Conservation (phyloP, 2,888 invertebrate genomes). For the Griposia aprilina region DNA sequence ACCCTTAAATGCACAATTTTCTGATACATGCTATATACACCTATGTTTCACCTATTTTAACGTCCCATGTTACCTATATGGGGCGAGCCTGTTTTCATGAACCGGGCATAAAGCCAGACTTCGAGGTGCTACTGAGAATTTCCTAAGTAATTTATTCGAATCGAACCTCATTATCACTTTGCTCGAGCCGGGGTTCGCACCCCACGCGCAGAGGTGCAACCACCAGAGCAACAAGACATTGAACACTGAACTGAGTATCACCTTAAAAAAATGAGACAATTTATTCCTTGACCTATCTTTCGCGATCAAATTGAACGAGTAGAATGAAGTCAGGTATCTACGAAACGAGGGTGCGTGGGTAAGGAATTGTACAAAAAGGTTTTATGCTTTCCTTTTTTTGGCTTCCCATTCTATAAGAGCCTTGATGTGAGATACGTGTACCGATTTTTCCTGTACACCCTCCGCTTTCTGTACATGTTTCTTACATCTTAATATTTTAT, state of each 20-base stretch:
- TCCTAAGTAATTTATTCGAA: background rate
- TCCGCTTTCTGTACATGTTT: conserved; percentile 35
- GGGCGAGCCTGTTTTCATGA: background rate
- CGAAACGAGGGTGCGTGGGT: conserved; percentile 49
- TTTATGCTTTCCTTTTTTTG: conserved; percentile 44
- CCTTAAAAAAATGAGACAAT: conserved; percentile 17
- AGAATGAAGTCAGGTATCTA: conserved; percentile 54
- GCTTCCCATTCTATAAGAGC: conserved; percentile 50
- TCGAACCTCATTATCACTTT: background rate
- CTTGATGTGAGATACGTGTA: conserved; percentile 64
- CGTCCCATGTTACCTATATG: background rate
- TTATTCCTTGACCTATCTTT: conserved; percentile 46
- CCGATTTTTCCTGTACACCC: conserved; percentile 56
- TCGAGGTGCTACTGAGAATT: background rate
- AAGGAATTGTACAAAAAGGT: conserved; percentile 58
- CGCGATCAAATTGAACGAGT: conserved; percentile 50
- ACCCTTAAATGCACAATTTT: background rate
- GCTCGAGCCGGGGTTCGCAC: background rate
- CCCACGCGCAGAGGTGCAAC: too few relatives aligned
- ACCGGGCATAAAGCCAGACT: too few relatives aligned
- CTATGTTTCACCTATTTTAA: background rate
- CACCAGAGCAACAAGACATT: too few relatives aligned
- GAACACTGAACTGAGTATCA: background rate
- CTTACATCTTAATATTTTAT: conserved; percentile 41
- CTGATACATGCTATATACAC: background rate